Conservation (phyloP, 1,140 invertebrate genomes). For the Tachypleus tridentatus region DNA sequence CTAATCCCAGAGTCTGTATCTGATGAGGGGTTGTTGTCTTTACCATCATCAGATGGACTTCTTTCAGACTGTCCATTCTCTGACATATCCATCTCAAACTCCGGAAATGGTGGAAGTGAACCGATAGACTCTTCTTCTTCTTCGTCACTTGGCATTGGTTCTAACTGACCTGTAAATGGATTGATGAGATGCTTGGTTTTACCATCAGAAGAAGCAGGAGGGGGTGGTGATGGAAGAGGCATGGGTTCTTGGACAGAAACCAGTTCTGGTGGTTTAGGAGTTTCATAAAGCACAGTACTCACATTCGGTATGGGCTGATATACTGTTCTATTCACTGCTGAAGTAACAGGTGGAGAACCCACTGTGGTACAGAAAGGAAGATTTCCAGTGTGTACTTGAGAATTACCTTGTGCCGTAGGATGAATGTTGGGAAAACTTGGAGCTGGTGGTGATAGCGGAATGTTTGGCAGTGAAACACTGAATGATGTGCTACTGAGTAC, state of each 20-base stretch:
- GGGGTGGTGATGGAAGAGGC: constrained; percentile 18
- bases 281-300: too few species aligned
- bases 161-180: constrained; percentile 70
- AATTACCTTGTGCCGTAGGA: constrained; percentile 22
- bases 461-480: not conserved
- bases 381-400: constrained; percentile 20
- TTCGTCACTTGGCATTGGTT: constrained; percentile 52
- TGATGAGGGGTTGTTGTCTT: constrained; percentile 17
- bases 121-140: constrained; percentile 22
- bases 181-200: constrained; percentile 65
- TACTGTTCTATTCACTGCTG: constrained; percentile 5
- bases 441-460: constrained; percentile 11
- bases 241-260: constrained; percentile 6
- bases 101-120: constrained; percentile 19
- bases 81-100: constrained; percentile 17
- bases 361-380: constrained; percentile 15
- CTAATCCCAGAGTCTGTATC: constrained; percentile 23
- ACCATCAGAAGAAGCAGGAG: constrained; percentile 35
- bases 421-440: constrained; percentile 19
- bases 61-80: constrained; percentile 21
- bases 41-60: constrained; percentile 19
- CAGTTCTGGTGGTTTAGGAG: constrained; percentile 1
- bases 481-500: not conserved
- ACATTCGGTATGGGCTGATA: not conserved
- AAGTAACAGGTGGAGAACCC: constrained; percentile 16